phyloP scores from a whole-genome alignment of 1,140 invertebrate species.

The Chlorops oryzae region DNA sequence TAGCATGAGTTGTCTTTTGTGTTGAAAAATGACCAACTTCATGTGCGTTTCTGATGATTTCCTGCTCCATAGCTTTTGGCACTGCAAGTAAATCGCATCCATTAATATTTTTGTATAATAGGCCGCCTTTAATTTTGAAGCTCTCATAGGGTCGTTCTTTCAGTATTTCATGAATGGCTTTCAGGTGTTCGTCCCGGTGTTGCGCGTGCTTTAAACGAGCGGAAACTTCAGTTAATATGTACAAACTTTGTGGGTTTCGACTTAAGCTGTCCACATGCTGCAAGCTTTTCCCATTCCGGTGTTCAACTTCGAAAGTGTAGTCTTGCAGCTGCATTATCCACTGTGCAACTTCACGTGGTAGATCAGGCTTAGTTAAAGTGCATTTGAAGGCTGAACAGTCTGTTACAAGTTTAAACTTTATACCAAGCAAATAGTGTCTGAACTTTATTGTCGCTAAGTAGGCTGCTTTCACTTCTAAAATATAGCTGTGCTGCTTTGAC shows the following conservation, averaged over 20 bases:
- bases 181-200: constrained; percentile 1
- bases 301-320: too few species aligned
- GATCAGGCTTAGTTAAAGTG: constrained; percentile 30
- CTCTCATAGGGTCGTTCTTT: not conserved
- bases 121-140: constrained; percentile 1
- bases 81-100: constrained; percentile 2
- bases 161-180: constrained; percentile 1
- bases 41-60: constrained; percentile 4
- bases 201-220: constrained; percentile 3
- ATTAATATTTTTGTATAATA: constrained; percentile 3
- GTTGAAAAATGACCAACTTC: constrained; percentile 32
- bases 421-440: constrained; percentile 19
- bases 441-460: constrained; percentile 23
- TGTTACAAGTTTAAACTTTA: constrained; percentile 12
- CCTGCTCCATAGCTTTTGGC: constrained; percentile 6
- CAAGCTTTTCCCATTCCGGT: too few species aligned
- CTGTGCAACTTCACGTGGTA: constrained; percentile 17
- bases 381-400: constrained; percentile 39
- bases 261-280: constrained; percentile 46
- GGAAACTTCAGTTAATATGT: constrained; percentile 4
- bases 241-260: constrained; percentile 27
- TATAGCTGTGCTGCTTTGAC: constrained; percentile 38
- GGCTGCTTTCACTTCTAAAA: constrained; percentile 26
- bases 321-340: constrained; percentile 34
- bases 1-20: constrained; percentile 19